Evolutionary conservation across 2,888 invertebrate species (phyloP), one percentile per base, ranked within the genome.

Genomic region (Theristus sp.): DNA sequence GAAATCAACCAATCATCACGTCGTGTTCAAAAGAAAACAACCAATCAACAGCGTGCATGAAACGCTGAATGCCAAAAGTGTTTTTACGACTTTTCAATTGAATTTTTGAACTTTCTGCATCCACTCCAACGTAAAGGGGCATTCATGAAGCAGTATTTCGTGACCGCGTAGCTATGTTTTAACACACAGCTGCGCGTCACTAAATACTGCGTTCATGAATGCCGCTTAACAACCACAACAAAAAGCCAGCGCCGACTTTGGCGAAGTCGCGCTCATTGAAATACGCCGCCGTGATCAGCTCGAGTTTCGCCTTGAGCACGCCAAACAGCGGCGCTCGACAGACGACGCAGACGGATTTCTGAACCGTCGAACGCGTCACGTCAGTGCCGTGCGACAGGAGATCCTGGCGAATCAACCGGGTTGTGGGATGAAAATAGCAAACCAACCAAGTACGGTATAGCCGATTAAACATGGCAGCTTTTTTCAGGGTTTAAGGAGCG

Each of bases 291-390:
- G 96, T 96, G 63, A 98, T 94, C 13, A 96, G 80, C 65, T 90
- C 85, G 80, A 98, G 83, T 79, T 96, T 96, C 6, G 90, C 65
- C 73, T 91, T 89, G 62, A 91, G 84, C 61, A 90, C 67, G 0
- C 96, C 96, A 79, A 88, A 98, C 20, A 96, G 80, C 2, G 96
- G 96, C 65, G 86, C 62, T 27, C 62, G 61, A n/a, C 69, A 66
- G 61, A 98, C 79, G 25, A 96, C 89, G 79, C 93, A 93, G 0
- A 98, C 94, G 70, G 91, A 89, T 76, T 98, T 98, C 78, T 96
- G 96, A 24, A 98, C 93, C 2, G 93, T 90, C 70, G 89, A 90
- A 67, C 98, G 81, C 0, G 96, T 98, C 73, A 98, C 89, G 72
- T 98, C 94, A 1, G 89, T 86, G 1, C 90, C 89, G 67, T 85